Percentiles rank a stretch among this genome's conserved stretches.
Conservation (phyloP, 37 sponge, comb jelly and placozoan species). For the Haliclona indistincta region DNA sequence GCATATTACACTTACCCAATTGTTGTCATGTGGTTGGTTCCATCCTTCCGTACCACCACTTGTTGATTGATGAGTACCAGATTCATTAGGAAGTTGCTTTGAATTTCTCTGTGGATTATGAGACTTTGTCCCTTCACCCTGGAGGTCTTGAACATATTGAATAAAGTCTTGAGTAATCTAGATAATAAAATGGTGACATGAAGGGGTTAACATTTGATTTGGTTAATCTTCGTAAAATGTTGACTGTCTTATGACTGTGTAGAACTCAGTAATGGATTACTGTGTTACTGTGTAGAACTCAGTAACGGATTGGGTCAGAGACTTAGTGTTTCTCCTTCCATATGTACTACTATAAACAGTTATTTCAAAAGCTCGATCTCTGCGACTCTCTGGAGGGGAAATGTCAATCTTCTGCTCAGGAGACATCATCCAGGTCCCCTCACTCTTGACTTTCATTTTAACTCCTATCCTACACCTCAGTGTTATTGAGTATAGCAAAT, state of each 20-base stretch:
- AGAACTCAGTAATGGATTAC: neutral
- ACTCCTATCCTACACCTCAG: no score
- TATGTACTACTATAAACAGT: slow-evolving; percentile 17
- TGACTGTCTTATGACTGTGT: neutral
- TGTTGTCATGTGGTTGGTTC: no score
- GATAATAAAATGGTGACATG: no score
- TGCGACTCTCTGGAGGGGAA: no score
- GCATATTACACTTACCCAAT: no score
- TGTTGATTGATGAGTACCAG: neutral
- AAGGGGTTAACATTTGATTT: no score
- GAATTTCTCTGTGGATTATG: neutral
- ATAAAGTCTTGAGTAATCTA: slow-evolving; percentile 38
- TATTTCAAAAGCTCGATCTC: slow-evolving; percentile 15
- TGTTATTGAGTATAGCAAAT: no score
- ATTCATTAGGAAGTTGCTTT: neutral
- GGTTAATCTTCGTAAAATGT: no score
- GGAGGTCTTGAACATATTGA: neutral
- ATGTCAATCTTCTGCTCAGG: no score
- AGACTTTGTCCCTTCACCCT: neutral
- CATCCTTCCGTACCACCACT: no score
- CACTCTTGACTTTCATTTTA: no score
- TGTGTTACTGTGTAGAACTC: slow-evolving; percentile 1
- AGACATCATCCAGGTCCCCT: no score
- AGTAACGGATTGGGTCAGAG: neutral
- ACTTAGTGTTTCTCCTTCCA: slow-evolving; percentile 11